Evolutionary conservation across 1,140 invertebrate genomes (phyloP), one percentile per base, ranked within the genome.

Genomic region (Uloborus diversus): DNA sequence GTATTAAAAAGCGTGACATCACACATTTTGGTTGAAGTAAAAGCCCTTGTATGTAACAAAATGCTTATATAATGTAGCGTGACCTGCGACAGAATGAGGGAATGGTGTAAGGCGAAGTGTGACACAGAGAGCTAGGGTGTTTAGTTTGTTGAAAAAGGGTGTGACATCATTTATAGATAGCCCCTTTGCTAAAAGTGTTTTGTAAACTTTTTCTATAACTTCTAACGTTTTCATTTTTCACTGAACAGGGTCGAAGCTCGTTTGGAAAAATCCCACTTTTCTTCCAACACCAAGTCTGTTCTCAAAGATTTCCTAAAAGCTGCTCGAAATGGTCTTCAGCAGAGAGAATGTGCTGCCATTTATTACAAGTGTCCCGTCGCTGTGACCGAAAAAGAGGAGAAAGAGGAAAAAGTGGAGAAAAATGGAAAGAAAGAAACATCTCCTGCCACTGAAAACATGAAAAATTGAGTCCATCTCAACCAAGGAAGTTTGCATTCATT

Each of bases 291-390:
- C 13, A 81, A 80, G 61, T 35, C 49, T 30, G 57, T 76, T 3
- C 51, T 82, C 3, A 82, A 82, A 59, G 81, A 76, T 75, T 81
- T 81, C 49, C 27, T 82, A 17, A 82, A 79, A 76, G 82, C 82
- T 35, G 80, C 82, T 56, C 68, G 80, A 49, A 79, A 51, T 30
- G 82, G 82, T 17, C 66, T 82, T 20, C 49, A 61, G n/a, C 65
- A 82, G 14, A 81, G 78, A 47, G 82, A 82, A 30, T 82, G 82
- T 30, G 47, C 57, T 14, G 62, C 65, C 7, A 78, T 81, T 4
- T 82, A 81, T 27, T 56, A 69, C 35, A 79, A 68, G 23, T 82
- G 82, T 25, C 81, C 81, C 14, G 35, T 61, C 28, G 76, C 56
- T 5, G 65, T 69, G 23, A 32, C 53, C 2, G 71, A 75, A 33